Evolutionary conservation across 1,140 invertebrate genomes (phyloP).

Genomic region (Rhyzopertha dominica): DNA sequence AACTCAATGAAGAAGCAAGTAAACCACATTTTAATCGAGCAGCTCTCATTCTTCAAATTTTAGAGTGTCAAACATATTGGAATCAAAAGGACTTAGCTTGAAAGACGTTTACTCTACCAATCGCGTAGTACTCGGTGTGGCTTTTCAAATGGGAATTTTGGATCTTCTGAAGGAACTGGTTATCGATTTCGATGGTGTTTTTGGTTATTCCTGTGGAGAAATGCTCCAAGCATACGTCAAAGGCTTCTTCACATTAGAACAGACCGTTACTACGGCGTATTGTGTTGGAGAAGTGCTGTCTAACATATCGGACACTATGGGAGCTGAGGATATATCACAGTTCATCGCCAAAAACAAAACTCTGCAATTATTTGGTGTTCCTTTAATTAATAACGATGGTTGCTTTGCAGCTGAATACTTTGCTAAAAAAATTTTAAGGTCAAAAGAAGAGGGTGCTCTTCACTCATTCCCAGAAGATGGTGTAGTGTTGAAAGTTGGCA

Average conservation of each 20-base stretch:
- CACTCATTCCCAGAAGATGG: too few species aligned
- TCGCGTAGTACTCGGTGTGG: conserved; percentile 67
- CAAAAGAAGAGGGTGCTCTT: too few species aligned
- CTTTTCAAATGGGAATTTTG: conserved; percentile 72
- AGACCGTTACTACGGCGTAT: too few species aligned
- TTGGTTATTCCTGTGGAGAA: conserved; percentile 78
- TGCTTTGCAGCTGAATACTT: too few species aligned
- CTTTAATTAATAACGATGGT: too few species aligned
- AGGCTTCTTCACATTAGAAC: conserved; percentile 71
- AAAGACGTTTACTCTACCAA: conserved; percentile 45
- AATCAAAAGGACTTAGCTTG: conserved; percentile 56
- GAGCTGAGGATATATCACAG: too few species aligned
- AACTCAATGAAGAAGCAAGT: conserved; percentile 61
- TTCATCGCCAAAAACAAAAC: too few species aligned
- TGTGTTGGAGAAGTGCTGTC: too few species aligned
- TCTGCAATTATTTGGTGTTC: too few species aligned
- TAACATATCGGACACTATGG: too few species aligned
- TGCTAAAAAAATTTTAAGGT: too few species aligned
- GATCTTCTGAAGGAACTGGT: conserved; percentile 62
- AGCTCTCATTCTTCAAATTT: conserved; percentile 13
- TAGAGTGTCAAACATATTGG: conserved; percentile 44
- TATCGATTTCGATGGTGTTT: conserved; percentile 66
- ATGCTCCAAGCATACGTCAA: conserved; percentile 80
- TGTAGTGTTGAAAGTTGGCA: too few species aligned
- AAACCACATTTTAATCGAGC: neutral